Conservation (phyloP, 2,888 invertebrate genomes). For the Tetragonula carbonaria region DNA sequence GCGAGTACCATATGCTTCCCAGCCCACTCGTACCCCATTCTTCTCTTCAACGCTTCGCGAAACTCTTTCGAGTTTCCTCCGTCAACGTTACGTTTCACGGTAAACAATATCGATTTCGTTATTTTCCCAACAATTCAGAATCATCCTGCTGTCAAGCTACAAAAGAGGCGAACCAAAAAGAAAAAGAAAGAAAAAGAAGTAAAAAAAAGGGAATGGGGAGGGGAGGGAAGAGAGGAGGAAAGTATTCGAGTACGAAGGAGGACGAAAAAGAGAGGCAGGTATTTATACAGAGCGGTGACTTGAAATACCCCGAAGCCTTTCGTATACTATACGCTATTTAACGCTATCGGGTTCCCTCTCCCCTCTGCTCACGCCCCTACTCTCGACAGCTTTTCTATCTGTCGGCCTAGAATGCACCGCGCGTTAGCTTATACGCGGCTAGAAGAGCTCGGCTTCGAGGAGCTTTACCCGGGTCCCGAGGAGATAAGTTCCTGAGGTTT, state of each 20-base stretch:
- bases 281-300: slow-evolving; percentile 38
- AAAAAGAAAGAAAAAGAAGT: neutral
- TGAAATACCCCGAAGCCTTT: slow-evolving; percentile 40
- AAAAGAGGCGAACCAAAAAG: neutral
- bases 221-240: neutral
- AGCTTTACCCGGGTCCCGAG: slow-evolving; percentile 37
- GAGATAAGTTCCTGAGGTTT: slow-evolving; percentile 57
- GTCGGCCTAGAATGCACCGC: slow-evolving; percentile 59
- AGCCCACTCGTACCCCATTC: slow-evolving; percentile 1
- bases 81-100: slow-evolving; percentile 16
- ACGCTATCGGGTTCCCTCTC: slow-evolving; percentile 57
- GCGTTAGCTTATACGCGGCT: slow-evolving; percentile 53
- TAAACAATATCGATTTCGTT: slow-evolving; percentile 44
- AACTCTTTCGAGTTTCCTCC: slow-evolving; percentile 8
- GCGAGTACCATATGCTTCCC: slow-evolving; percentile 13
- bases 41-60: neutral
- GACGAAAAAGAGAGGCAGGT: slow-evolving; percentile 20
- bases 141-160: slow-evolving; percentile 22
- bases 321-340: slow-evolving; percentile 46
- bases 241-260: neutral
- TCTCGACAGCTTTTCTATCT: slow-evolving; percentile 48
- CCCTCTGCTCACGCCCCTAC: slow-evolving; percentile 11
- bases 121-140: slow-evolving; percentile 38
- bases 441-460: slow-evolving; percentile 57
- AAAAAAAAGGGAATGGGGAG: no score